phyloP scores from a whole-genome alignment of 2,113 vertebrate genomes.

The Gobiocypris rarus region DNA sequence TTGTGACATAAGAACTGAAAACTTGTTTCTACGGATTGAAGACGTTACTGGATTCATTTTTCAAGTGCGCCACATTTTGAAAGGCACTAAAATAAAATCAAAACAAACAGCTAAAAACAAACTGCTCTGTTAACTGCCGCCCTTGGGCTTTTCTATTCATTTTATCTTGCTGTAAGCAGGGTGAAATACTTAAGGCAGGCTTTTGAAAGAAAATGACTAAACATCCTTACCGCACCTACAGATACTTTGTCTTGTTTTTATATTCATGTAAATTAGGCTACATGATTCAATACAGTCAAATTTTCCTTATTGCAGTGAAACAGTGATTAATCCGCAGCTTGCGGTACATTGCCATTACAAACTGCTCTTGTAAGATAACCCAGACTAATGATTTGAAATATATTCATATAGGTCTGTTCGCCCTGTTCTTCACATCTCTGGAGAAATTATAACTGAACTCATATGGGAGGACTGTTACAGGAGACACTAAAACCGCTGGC shows the following conservation, averaged over 20 bases:
- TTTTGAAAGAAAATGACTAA: not conserved
- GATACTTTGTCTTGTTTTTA: not conserved
- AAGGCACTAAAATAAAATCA: conserved; percentile 8
- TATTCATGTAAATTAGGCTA: not conserved
- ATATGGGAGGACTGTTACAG: not conserved
- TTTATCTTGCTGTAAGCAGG: not conserved
- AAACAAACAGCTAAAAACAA: not conserved
- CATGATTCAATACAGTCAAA: not conserved
- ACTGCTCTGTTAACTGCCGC: not conserved
- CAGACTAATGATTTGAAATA: conserved; percentile 9
- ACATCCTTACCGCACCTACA: not conserved
- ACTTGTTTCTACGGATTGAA: not conserved
- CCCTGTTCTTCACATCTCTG: not conserved
- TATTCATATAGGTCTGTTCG: not conserved
- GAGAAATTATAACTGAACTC: conserved; percentile 23
- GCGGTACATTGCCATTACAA: conserved; percentile 12
- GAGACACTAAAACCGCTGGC: not conserved
- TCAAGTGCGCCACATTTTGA: not conserved
- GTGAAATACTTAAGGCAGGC: not conserved
- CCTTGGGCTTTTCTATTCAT: not conserved
- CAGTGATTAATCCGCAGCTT: not conserved
- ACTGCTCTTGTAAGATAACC: not conserved
- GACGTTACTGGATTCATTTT: not conserved
- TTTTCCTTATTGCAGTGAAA: not conserved
- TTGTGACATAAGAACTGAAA: not conserved